Evolutionary conservation across 1,140 invertebrate genomes (phyloP).

Genomic region (Rhagoletis pomonella): DNA sequence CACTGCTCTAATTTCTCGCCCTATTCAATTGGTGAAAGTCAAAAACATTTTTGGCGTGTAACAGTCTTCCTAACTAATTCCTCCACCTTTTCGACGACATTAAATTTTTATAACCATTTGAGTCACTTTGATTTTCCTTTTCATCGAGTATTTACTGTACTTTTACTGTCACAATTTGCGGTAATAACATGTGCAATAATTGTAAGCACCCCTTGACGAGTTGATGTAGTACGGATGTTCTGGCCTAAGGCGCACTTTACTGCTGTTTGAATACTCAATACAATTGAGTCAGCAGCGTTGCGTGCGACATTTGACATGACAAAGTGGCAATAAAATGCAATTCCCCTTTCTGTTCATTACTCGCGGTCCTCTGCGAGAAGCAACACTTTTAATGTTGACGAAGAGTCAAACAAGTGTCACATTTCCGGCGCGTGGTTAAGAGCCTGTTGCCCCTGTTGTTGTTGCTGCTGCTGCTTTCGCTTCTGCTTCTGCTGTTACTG

Average conservation of each 20-base stretch:
- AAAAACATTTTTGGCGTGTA: background rate
- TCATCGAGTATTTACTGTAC: background rate
- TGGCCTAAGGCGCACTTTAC: background rate
- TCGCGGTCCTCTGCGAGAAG: background rate
- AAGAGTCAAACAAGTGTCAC: constrained; percentile 41
- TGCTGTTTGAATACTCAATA: background rate
- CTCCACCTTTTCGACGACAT: background rate
- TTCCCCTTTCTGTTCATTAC: background rate
- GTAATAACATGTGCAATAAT: background rate
- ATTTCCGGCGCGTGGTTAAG: constrained; percentile 19
- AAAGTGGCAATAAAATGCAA: constrained; percentile 25
- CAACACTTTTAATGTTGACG: background rate
- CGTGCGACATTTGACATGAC: constrained; percentile 22
- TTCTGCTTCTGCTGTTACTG: background rate
- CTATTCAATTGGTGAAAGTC: too few species aligned
- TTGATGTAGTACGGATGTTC: too few species aligned
- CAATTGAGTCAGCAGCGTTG: background rate
- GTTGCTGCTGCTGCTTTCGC: background rate
- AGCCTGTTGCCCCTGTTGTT: background rate
- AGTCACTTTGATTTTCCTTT: background rate
- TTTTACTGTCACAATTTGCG: background rate
- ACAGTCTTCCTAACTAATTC: background rate
- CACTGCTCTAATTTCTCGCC: too few species aligned
- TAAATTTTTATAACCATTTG: constrained; percentile 4
- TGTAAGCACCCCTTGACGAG: background rate